Evolutionary conservation across 2,113 vertebrate genomes (phyloP).

Genomic region (Pardalotus punctatus): DNA sequence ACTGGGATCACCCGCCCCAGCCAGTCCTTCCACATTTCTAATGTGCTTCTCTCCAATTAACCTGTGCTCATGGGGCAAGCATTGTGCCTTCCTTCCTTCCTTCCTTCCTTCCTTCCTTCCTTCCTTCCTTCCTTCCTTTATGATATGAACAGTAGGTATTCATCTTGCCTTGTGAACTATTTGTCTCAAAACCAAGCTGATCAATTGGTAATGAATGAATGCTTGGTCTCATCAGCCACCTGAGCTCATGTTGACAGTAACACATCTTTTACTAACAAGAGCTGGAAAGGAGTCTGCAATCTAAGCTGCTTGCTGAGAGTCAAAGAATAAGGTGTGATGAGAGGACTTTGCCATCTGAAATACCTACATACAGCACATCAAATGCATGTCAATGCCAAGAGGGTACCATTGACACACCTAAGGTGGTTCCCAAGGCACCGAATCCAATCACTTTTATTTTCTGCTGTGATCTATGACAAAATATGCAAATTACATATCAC

Average conservation of each 20-base stretch:
- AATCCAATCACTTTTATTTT: neutral
- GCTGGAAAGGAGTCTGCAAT: neutral
- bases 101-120: neutral
- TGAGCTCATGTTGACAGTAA: neutral
- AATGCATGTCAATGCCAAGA: neutral
- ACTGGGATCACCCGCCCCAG: neutral
- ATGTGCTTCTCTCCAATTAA: no score
- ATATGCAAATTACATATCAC: rapidly evolving
- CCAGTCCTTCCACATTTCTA: rapidly evolving
- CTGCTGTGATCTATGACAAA: neutral
- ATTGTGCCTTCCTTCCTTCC: no score
- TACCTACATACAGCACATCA: neutral
- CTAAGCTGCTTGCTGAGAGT: neutral
- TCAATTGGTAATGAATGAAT: neutral
- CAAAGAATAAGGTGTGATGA: neutral
- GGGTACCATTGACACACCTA: neutral
- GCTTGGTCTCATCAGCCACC: neutral
- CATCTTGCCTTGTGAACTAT: neutral
- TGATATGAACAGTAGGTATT: neutral
- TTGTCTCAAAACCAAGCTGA: neutral
- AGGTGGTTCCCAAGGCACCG: neutral
- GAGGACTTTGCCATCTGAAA: neutral
- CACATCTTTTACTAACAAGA: neutral
- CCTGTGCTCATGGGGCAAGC: no score
- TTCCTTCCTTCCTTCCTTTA: neutral